Conservation (phyloP, 2,888 invertebrate species). For the Pseudolycoriella hygida region DNA sequence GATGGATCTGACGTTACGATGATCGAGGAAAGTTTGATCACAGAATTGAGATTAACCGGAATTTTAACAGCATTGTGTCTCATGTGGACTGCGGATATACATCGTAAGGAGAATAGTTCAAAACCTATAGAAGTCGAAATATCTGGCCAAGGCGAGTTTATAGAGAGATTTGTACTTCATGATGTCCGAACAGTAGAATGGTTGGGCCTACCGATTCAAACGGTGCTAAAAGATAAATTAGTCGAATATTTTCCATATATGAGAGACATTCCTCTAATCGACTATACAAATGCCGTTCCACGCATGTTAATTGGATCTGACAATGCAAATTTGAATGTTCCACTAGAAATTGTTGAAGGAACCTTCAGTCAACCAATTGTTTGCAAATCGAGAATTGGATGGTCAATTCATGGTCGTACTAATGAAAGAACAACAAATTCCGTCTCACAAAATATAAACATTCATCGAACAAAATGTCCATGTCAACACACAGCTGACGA, state of each 20-base stretch:
- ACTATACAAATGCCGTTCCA: background rate
- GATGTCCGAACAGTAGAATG: background rate
- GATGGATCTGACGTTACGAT: too few relatives aligned
- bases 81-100: too few relatives aligned
- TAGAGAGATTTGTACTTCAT: background rate
- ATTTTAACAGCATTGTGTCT: too few relatives aligned
- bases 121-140: too few relatives aligned
- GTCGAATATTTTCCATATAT: background rate
- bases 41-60: too few relatives aligned
- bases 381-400: background rate
- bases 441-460: background rate
- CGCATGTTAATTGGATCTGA: slow-evolving; percentile 7
- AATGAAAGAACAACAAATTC: too few relatives aligned
- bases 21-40: too few relatives aligned
- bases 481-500: background rate
- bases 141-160: too few relatives aligned
- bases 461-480: background rate
- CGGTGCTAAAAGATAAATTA: background rate
- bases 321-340: background rate
- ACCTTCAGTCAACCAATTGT: too few relatives aligned
- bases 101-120: too few relatives aligned
- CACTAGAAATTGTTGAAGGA: too few relatives aligned
- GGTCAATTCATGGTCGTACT: slow-evolving; percentile 4
- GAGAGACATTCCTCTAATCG: background rate
- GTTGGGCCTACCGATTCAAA: background rate